phyloP scores from a whole-genome alignment of 2,888 invertebrate genomes.

The Heliconius ismenius region DNA sequence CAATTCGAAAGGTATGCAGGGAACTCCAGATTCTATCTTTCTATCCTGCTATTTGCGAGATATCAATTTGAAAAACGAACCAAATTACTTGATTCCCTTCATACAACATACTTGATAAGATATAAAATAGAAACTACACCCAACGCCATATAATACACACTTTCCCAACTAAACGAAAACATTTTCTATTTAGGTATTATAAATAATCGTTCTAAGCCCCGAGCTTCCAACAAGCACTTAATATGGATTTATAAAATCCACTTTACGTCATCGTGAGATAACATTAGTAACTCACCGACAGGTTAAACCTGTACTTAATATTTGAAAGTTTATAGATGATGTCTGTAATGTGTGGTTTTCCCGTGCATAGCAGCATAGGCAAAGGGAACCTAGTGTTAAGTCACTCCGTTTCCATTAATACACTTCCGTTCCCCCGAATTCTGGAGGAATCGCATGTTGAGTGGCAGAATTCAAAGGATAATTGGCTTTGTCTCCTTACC shows the following conservation, averaged over 20 bases:
- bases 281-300: slow-evolving; percentile 13
- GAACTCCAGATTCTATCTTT: no score
- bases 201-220: background rate
- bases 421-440: no score
- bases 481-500: no score
- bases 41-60: no score
- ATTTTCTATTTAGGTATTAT: background rate
- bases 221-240: slow-evolving; percentile 16
- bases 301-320: background rate
- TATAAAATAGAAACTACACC: background rate
- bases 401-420: no score
- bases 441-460: no score
- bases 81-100: no score
- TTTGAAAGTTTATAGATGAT: background rate
- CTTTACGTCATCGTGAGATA: slow-evolving; percentile 4
- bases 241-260: slow-evolving; percentile 23
- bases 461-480: no score
- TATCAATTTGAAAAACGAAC: no score
- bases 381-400: background rate
- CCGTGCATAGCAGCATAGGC: background rate
- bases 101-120: no score
- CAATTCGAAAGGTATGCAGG: no score
- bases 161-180: background rate
- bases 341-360: background rate
- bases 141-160: background rate